These are phyloP conservation scores for Camptogramma bilineatum DNA, from an alignment of 2,888 invertebrate species.

Conservation along the genomic window DNA sequence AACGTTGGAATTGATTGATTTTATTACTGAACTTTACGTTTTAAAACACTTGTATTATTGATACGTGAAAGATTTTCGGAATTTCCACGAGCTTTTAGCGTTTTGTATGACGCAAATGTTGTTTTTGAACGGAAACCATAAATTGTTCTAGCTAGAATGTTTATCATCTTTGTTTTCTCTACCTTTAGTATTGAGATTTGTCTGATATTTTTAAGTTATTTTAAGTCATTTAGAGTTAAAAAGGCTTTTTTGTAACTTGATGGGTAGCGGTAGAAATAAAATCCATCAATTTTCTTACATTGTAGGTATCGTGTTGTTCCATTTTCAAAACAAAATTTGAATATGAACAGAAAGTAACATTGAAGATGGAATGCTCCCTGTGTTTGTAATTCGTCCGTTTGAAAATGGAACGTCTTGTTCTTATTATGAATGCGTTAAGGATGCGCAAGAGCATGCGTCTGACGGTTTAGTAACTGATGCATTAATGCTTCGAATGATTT, in stretches of 20 bases:
- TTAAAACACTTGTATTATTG: constrained; percentile 65
- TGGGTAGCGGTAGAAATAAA: constrained; percentile 21
- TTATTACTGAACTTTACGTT: constrained; percentile 74
- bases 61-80: constrained; percentile 58
- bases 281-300: constrained; percentile 22
- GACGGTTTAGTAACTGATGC: constrained; percentile 85
- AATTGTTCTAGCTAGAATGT: constrained; percentile 16
- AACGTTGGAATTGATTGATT: constrained; percentile 80
- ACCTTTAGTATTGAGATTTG: background rate
- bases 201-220: background rate
- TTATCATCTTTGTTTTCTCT: constrained; percentile 2
- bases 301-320: constrained; percentile 31
- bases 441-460: constrained; percentile 81
- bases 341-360: constrained; percentile 71
- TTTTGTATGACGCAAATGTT: constrained; percentile 43
- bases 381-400: constrained; percentile 77
- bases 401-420: constrained; percentile 79
- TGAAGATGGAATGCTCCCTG: constrained; percentile 70
- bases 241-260: background rate
- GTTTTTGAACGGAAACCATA: constrained; percentile 34
- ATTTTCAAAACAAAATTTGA: constrained; percentile 75
- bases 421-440: constrained; percentile 82
- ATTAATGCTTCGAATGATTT: constrained; percentile 80
- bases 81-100: constrained; percentile 44
- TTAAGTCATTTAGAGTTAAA: background rate